phyloP scores from a whole-genome alignment of 2,888 invertebrate species.

The Tenodera sinensis region DNA sequence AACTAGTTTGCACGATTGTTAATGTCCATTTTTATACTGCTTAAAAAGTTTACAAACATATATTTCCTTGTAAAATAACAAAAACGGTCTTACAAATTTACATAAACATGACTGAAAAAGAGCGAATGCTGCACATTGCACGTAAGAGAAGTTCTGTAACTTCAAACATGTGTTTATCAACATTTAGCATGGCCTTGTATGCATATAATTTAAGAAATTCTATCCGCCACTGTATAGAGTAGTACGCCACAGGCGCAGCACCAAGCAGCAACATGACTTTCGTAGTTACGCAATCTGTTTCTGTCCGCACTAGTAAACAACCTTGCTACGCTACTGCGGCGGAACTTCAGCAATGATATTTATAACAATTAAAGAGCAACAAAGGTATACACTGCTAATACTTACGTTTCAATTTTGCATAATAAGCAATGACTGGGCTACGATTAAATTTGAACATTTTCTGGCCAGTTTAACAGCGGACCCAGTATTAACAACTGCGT shows the following conservation, averaged over 20 bases:
- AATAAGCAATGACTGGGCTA: background rate
- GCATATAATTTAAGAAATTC: background rate
- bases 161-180: background rate
- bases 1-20: no score
- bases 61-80: background rate
- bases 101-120: background rate
- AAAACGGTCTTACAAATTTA: background rate
- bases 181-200: background rate
- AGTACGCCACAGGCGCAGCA: background rate
- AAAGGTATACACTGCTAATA: background rate
- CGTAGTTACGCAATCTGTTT: background rate
- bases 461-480: background rate
- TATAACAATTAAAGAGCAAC: background rate
- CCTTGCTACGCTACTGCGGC: background rate
- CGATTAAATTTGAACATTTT: background rate
- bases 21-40: no score
- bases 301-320: background rate
- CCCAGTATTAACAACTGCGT: background rate
- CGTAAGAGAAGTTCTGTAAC: background rate
- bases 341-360: background rate
- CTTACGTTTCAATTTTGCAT: background rate
- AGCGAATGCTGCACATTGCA: background rate
- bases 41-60: background rate
- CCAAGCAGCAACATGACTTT: background rate
- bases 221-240: background rate